These are phyloP conservation scores for Ellobius talpinus DNA, from an alignment of 2,113 vertebrate species.

Conservation along the genomic window DNA sequence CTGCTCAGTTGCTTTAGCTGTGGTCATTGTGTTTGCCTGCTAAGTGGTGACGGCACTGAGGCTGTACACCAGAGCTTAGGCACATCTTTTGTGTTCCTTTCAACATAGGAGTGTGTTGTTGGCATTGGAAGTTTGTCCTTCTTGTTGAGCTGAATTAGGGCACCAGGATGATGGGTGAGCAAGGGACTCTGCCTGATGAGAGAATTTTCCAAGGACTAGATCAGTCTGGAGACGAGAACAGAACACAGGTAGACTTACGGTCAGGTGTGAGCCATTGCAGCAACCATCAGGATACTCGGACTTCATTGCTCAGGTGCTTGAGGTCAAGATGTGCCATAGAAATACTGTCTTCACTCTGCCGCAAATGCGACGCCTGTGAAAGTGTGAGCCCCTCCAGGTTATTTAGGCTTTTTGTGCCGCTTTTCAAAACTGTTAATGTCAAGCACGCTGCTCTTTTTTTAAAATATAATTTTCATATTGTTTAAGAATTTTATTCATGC, in stretches of 20 bases:
- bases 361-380: background rate
- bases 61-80: background rate
- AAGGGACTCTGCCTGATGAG: background rate
- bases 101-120: background rate
- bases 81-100: background rate
- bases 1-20: background rate
- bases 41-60: slow-evolving; percentile 13
- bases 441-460: background rate
- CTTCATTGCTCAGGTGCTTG: slow-evolving; percentile 6
- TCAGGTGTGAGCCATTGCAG: background rate
- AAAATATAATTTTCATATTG: background rate
- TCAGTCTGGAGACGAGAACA: background rate
- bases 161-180: background rate
- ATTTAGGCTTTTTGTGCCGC: background rate
- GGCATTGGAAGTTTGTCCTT: slow-evolving; percentile 25
- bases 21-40: background rate
- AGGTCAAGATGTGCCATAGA: background rate
- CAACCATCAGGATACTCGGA: background rate
- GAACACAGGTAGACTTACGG: background rate
- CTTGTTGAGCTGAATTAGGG: background rate
- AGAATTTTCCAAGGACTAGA: background rate
- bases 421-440: slow-evolving; percentile 20
- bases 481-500: background rate
- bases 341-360: background rate
- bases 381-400: background rate